phyloP scores from a whole-genome alignment of 2,113 vertebrate genomes.

The Tragelaphus strepsiceros region DNA sequence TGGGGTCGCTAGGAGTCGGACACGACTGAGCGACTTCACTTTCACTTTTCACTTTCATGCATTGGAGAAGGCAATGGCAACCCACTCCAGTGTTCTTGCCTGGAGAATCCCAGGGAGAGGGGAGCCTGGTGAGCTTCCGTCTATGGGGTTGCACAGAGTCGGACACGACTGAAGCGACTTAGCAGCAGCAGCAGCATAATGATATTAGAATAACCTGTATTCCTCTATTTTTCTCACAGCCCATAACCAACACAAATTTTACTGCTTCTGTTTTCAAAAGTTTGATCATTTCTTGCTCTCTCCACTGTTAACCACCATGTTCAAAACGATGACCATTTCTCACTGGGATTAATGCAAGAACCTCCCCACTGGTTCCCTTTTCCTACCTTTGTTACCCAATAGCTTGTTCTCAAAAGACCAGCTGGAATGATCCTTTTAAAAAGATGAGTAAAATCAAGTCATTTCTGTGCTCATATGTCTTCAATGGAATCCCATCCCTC shows the following conservation, averaged over 20 bases:
- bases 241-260: not conserved
- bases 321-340: not conserved
- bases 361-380: not conserved
- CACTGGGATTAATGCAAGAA: not conserved
- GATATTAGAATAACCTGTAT: not conserved
- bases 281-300: not conserved
- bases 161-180: no score
- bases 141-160: no score
- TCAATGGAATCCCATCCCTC: not conserved
- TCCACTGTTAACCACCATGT: not conserved
- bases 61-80: no score
- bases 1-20: no score
- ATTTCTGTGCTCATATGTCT: not conserved
- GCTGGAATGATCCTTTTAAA: not conserved
- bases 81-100: no score
- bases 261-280: not conserved
- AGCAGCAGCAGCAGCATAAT: not conserved
- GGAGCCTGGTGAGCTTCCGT: no score
- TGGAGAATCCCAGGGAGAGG: no score
- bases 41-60: no score
- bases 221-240: not conserved
- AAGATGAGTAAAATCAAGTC: conserved; percentile 1
- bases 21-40: no score
- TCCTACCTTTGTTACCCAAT: not conserved
- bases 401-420: not conserved